These are phyloP conservation scores for Sesia apiformis DNA, from an alignment of 2,888 invertebrate genomes.

Conservation along the genomic window DNA sequence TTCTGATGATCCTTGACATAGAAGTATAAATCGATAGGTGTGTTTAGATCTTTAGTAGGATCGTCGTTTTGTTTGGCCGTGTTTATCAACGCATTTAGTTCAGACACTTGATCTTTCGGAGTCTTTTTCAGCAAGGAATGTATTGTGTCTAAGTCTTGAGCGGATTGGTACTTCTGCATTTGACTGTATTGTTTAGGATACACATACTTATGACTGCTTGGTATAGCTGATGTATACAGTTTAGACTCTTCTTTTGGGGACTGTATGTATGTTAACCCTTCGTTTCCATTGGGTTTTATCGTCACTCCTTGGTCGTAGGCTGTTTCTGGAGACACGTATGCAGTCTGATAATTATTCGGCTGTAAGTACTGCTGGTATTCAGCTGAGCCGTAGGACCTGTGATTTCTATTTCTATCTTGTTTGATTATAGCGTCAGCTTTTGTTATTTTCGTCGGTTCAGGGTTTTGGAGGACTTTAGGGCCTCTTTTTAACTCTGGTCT, in stretches of 20 bases:
- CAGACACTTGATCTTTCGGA: slow-evolving; percentile 62
- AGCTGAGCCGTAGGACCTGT: slow-evolving; percentile 53
- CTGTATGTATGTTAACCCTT: slow-evolving; percentile 28
- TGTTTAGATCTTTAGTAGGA: slow-evolving; percentile 23
- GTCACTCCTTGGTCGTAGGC: slow-evolving; percentile 53
- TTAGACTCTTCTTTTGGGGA: slow-evolving; percentile 17
- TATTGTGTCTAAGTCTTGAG: slow-evolving; percentile 52
- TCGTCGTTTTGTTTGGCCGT: slow-evolving; percentile 20
- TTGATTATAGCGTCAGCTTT: slow-evolving; percentile 30
- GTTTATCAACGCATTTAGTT: slow-evolving; percentile 60
- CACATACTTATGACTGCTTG: slow-evolving; percentile 36
- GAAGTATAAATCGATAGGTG: slow-evolving; percentile 50
- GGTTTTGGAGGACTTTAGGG: slow-evolving; percentile 24
- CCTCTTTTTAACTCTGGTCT: slow-evolving; percentile 11
- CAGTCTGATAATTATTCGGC: slow-evolving; percentile 29
- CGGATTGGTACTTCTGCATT: slow-evolving; percentile 43
- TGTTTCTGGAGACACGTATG: slow-evolving; percentile 35
- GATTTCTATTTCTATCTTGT: slow-evolving; percentile 45
- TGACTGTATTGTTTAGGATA: slow-evolving; percentile 47
- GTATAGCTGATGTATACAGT: slow-evolving; percentile 37
- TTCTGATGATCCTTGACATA: slow-evolving; percentile 40
- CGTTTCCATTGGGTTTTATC: slow-evolving; percentile 53
- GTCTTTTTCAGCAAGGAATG: slow-evolving; percentile 61
- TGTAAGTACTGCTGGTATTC: slow-evolving; percentile 36
- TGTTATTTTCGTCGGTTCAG: slow-evolving; percentile 25